Percentiles rank a stretch among this genome's conserved stretches.
Conservation (phyloP, 37 sponge, comb jelly and placozoan species). For the Theonella swinhoei region DNA sequence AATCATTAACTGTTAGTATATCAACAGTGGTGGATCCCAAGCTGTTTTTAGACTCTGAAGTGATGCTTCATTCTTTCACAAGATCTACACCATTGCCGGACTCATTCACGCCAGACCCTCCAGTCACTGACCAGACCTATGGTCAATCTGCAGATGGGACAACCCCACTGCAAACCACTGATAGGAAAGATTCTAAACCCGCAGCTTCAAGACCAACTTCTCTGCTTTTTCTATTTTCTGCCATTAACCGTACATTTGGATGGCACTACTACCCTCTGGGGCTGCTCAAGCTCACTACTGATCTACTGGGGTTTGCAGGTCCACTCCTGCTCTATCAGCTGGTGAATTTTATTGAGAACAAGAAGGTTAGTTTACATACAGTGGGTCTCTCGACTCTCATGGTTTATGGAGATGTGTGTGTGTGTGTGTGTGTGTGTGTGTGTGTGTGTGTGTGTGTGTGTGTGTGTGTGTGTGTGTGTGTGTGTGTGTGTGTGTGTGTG, state of each 20-base stretch:
- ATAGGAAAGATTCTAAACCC: neutral
- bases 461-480: constrained; percentile 27
- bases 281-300: constrained; percentile 78
- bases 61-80: neutral
- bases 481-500: neutral
- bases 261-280: constrained; percentile 93
- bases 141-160: neutral
- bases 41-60: neutral
- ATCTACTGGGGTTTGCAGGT: constrained; percentile 86
- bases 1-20: no score
- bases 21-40: no score
- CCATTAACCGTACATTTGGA: constrained; percentile 89
- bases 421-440: neutral
- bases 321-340: constrained; percentile 88
- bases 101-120: neutral
- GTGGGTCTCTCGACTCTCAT: no score
- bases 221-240: constrained; percentile 50
- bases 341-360: constrained; percentile 87
- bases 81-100: neutral
- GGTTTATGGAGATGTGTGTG: neutral
- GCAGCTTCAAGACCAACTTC: neutral
- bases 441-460: neutral
- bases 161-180: neutral
- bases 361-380: constrained; percentile 24
- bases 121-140: neutral